A percentile compares a stretch with the other conserved stretches of the same genome.
phyloP scores from a whole-genome alignment of 2,888 invertebrate species.

The Drosophila borborema region DNA sequence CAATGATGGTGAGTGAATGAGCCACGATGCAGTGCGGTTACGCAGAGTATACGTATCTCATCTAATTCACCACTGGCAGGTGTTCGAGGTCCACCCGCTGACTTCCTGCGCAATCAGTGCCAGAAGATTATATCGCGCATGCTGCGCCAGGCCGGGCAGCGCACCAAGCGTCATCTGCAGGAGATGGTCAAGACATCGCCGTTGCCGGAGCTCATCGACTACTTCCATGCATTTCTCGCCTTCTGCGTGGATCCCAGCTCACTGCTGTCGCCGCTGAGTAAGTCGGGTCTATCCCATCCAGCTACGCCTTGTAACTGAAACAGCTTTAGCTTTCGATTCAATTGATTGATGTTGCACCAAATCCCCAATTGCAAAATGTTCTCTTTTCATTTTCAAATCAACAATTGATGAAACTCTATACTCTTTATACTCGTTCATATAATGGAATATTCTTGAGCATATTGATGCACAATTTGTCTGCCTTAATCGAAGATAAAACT shows the following conservation, averaged over 20 bases:
- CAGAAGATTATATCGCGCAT: slow-evolving; percentile 91
- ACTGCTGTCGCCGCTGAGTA: slow-evolving; percentile 94
- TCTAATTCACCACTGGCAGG: slow-evolving; percentile 77
- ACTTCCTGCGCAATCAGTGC: slow-evolving; percentile 95
- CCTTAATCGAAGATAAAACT: too few species aligned
- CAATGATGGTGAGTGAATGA: slow-evolving; percentile 87
- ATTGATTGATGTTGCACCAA: slow-evolving; percentile 47
- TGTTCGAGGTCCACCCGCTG: slow-evolving; percentile 93
- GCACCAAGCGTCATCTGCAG: slow-evolving; percentile 87
- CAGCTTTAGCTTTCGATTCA: background rate
- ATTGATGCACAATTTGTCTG: background rate
- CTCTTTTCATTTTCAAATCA: background rate
- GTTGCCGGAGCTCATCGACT: slow-evolving; percentile 94
- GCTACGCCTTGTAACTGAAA: background rate
- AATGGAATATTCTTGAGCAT: background rate
- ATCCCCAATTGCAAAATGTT: slow-evolving; percentile 40
- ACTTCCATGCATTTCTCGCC: slow-evolving; percentile 97
- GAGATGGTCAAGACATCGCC: slow-evolving; percentile 92
- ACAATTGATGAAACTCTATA: background rate
- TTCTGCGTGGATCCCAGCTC: slow-evolving; percentile 97
- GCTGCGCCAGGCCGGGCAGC: slow-evolving; percentile 88
- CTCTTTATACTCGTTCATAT: background rate
- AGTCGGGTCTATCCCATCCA: slow-evolving; percentile 83
- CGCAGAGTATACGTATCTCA: background rate
- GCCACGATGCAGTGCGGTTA: background rate